Evolutionary conservation across 1,140 invertebrate species (phyloP).

Genomic region (Penaeus vannamei): DNA sequence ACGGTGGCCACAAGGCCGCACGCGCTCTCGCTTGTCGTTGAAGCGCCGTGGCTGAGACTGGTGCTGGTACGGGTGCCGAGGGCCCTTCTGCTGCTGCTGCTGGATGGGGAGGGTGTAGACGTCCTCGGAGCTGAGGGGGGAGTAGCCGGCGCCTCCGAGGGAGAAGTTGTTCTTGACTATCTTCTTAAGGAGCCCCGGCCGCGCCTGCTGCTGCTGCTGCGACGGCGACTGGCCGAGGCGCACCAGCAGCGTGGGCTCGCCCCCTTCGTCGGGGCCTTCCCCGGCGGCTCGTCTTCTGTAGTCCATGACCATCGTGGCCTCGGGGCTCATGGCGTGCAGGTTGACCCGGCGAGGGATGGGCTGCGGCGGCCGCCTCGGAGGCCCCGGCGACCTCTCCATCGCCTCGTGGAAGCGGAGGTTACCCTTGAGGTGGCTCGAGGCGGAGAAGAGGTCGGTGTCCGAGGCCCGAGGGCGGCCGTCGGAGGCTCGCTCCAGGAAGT

Average conservation of each 20-base stretch:
- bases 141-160: conserved; percentile 33
- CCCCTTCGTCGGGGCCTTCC: not conserved
- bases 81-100: conserved; percentile 27
- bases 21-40: conserved; percentile 32
- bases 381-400: not conserved
- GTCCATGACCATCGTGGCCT: too few relatives aligned
- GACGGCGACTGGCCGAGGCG: conserved; percentile 31
- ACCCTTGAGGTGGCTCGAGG: too few relatives aligned
- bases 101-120: conserved; percentile 3
- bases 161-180: conserved; percentile 59
- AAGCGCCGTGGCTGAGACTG: conserved; percentile 10
- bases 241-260: conserved; percentile 34
- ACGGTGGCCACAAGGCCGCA: conserved; percentile 61
- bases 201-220: conserved; percentile 11
- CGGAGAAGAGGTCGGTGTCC: too few relatives aligned
- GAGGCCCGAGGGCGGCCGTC: too few relatives aligned
- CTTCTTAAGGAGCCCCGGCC: conserved; percentile 51
- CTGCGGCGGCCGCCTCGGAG: not conserved
- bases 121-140: conserved; percentile 52
- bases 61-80: conserved; percentile 1
- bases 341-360: not conserved
- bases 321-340: too few relatives aligned
- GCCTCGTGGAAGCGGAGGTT: too few relatives aligned
- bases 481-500: too few relatives aligned
- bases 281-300: too few relatives aligned